These are phyloP conservation scores for Morpho achilles DNA, from an alignment of 2,888 invertebrate genomes.

Conservation along the genomic window DNA sequence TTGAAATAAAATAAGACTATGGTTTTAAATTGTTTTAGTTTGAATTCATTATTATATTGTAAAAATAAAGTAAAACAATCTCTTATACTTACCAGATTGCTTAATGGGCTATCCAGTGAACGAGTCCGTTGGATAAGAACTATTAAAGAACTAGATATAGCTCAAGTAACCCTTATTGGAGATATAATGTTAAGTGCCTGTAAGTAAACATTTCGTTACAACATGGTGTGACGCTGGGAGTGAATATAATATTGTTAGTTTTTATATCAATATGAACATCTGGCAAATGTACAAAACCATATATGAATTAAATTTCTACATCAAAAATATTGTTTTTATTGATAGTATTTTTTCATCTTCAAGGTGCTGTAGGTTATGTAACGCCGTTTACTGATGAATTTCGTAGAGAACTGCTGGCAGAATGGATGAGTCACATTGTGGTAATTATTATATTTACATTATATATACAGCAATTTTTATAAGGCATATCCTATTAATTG, in stretches of 20 bases:
- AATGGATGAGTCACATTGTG: constrained; percentile 78
- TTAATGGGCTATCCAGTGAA: constrained; percentile 84
- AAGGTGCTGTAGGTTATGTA: constrained; percentile 88
- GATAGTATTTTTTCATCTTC: constrained; percentile 10
- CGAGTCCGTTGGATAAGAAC: constrained; percentile 85
- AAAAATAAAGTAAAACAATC: no score
- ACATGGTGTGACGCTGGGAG: no score
- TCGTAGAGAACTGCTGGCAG: constrained; percentile 73
- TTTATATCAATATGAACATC: no score
- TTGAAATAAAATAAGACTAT: no score
- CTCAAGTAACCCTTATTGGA: constrained; percentile 81
- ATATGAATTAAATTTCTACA: background rate
- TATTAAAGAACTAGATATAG: constrained; percentile 78
- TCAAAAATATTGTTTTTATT: background rate
- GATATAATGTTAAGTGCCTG: constrained; percentile 84
- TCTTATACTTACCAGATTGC: constrained; percentile 56
- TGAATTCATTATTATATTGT: no score
- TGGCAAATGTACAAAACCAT: no score
- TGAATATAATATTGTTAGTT: no score
- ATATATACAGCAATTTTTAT: no score
- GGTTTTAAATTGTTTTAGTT: no score
- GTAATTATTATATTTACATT: constrained; percentile 28
- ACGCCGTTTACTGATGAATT: constrained; percentile 87
- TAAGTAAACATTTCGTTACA: constrained; percentile 38
- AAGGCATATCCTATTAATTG: no score